Evolutionary conservation across 2,113 vertebrate species (phyloP).

Genomic region (Tiliqua scincoides): DNA sequence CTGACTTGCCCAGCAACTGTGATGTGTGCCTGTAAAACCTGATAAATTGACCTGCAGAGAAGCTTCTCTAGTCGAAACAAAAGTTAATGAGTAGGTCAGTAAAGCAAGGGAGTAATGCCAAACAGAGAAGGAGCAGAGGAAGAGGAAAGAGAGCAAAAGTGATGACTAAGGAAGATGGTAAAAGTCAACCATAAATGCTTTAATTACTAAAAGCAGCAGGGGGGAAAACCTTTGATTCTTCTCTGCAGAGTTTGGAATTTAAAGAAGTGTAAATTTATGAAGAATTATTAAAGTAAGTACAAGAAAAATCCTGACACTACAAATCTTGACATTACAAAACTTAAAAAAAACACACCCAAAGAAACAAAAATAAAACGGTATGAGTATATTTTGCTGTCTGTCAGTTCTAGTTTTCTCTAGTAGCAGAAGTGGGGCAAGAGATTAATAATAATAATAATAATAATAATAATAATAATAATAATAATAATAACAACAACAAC

Average conservation of each 20-base stretch:
- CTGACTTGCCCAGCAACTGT: slow-evolving; percentile 13
- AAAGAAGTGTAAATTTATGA: neutral
- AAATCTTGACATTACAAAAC: neutral
- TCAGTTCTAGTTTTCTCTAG: neutral
- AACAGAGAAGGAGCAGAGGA: neutral
- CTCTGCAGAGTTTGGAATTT: neutral
- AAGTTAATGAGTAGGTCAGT: neutral
- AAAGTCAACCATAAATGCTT: neutral
- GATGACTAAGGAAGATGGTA: neutral
- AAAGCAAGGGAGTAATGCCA: neutral
- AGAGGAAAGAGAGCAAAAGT: neutral
- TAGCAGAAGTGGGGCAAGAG: neutral
- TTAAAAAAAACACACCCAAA: neutral
- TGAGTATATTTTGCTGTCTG: neutral
- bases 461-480: too few species aligned
- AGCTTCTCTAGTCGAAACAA: neutral
- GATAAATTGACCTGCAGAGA: slow-evolving; percentile 16
- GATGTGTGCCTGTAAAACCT: neutral
- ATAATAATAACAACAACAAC: too few species aligned
- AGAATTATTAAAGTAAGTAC: neutral
- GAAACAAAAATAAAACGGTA: neutral
- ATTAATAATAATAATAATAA: too few species aligned
- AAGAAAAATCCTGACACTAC: neutral
- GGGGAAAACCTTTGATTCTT: neutral
- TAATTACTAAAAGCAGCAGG: neutral